phyloP scores from a whole-genome alignment of 2,888 invertebrate species.

The Clunio marinus region DNA sequence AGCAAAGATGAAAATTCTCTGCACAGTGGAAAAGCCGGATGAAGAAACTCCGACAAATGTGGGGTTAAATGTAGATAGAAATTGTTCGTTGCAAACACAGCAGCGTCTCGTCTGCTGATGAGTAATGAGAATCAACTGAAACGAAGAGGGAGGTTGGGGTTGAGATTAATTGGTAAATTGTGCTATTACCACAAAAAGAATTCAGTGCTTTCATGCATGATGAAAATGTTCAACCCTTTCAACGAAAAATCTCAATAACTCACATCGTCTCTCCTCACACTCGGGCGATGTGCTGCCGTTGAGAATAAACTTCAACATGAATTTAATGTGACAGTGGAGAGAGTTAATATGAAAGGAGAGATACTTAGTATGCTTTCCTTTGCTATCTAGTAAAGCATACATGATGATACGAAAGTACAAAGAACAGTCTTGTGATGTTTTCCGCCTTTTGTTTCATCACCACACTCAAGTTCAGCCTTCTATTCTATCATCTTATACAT shows the following conservation, averaged over 20 bases:
- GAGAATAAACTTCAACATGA: constrained; percentile 25
- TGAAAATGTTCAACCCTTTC: constrained; percentile 15
- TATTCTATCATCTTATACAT: too few species aligned
- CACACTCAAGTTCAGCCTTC: background rate
- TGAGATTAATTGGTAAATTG: constrained; percentile 34
- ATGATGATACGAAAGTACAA: constrained; percentile 28
- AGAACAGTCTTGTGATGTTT: background rate
- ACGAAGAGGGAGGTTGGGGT: background rate
- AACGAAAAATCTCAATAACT: constrained; percentile 20
- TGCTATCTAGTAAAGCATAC: constrained; percentile 28
- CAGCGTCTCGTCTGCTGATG: constrained; percentile 11
- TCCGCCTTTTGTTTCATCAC: background rate
- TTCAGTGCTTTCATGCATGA: background rate
- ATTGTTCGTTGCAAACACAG: background rate
- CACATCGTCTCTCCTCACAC: constrained; percentile 11
- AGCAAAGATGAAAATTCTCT: background rate
- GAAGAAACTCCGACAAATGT: background rate
- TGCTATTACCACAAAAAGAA: constrained; percentile 17
- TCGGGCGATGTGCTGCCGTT: constrained; percentile 18
- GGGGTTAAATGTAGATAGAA: constrained; percentile 13
- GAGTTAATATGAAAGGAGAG: constrained; percentile 8
- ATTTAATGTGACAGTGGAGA: constrained; percentile 24
- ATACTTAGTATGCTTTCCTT: background rate
- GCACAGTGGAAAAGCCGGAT: background rate
- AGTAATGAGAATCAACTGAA: too few species aligned